phyloP scores from a whole-genome alignment of 2,888 invertebrate genomes.

The Auanema sp. region DNA sequence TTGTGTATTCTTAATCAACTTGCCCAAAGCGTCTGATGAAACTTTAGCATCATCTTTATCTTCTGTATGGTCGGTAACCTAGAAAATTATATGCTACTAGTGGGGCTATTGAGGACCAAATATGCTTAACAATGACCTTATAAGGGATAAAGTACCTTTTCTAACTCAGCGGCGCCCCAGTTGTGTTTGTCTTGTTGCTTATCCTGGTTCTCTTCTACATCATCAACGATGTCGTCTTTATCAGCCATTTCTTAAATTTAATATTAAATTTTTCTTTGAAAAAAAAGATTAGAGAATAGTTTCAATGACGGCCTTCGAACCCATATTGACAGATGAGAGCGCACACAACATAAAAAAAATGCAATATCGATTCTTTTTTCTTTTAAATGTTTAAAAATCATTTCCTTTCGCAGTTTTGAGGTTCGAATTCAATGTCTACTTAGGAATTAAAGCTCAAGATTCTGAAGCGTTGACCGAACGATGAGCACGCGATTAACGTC shows the following conservation, averaged over 20 bases:
- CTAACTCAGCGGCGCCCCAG: constrained; percentile 52
- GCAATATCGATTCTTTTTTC: no score
- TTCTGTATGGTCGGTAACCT: constrained; percentile 43
- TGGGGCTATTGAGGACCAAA: background rate
- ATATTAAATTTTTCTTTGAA: background rate
- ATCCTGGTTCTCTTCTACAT: constrained; percentile 24
- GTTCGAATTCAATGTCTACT: no score
- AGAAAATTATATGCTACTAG: constrained; percentile 1
- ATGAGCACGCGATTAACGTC: no score
- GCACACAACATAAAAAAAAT: no score
- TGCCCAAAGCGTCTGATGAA: constrained; percentile 35
- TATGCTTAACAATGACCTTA: constrained; percentile 2
- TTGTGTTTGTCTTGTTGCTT: constrained; percentile 50
- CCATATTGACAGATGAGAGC: no score
- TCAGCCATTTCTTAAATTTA: constrained; percentile 16
- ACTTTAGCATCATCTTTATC: constrained; percentile 40
- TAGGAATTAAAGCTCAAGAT: no score
- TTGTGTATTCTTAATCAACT: constrained; percentile 25
- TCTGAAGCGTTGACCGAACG: no score
- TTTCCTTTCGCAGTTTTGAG: no score
- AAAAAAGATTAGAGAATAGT: no score
- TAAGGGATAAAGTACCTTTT: constrained; percentile 33
- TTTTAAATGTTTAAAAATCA: no score
- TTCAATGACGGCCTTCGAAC: no score
- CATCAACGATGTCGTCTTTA: constrained; percentile 11